Evolutionary conservation across 2,113 vertebrate species (phyloP).

Genomic region (Guaruba guarouba): DNA sequence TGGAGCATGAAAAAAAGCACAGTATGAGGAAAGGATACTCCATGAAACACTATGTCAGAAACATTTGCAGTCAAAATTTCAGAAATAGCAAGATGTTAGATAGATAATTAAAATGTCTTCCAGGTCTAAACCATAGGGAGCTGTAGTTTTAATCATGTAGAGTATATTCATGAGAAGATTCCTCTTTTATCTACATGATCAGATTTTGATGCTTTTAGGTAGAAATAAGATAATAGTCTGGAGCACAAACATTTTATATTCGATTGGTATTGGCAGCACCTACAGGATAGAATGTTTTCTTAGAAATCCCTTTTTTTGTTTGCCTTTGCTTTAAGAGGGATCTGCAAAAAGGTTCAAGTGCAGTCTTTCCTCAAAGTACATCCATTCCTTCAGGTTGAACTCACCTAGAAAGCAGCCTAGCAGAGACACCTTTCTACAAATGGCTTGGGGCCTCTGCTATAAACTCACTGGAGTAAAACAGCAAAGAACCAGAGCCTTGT

Average conservation of each 20-base stretch:
- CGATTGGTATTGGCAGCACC: background rate
- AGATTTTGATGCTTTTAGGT: conserved; percentile 67
- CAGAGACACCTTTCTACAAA: background rate
- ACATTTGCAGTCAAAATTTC: conserved; percentile 73
- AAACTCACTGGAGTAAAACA: background rate
- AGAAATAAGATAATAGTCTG: conserved; percentile 55
- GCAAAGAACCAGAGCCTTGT: background rate
- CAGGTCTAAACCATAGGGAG: conserved; percentile 73
- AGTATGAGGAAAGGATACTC: conserved; percentile 72
- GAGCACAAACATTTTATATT: conserved; percentile 33
- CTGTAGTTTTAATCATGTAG: conserved; percentile 74
- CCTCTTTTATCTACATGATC: conserved; percentile 72
- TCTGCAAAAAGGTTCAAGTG: conserved; percentile 10
- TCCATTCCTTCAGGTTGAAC: background rate
- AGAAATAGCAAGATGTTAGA: conserved; percentile 77
- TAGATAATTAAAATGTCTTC: conserved; percentile 81
- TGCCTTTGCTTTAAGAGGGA: background rate
- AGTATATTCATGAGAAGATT: conserved; percentile 75
- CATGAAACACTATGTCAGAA: conserved; percentile 74
- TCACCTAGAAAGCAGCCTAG: conserved; percentile 23
- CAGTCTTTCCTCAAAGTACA: background rate
- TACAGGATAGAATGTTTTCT: rapidly evolving
- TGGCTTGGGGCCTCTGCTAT: background rate
- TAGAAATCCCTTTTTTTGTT: background rate
- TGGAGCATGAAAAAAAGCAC: conserved; percentile 68